Evolutionary conservation across 2,113 vertebrate species (phyloP), one percentile per base, ranked within the genome.

Genomic region (Paradoxurus hermaphroditus): DNA sequence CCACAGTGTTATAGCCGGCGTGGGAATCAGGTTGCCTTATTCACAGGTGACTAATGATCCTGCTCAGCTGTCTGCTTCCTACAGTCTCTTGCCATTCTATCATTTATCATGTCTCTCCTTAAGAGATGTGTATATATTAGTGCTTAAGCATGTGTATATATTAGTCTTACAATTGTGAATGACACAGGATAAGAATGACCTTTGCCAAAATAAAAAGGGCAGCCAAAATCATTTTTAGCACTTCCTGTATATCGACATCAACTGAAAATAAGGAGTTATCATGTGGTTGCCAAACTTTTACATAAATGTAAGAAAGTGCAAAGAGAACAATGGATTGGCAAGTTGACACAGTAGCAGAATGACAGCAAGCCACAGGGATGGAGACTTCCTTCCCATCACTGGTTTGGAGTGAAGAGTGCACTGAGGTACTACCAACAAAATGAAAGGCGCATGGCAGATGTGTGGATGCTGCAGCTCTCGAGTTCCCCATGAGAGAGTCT

Each of bases 131-230:
- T 86, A 2, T 70, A 51, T 75, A 79, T 79, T 97, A 83, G 82
- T 89, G 46, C 41, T 44, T 79, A 83, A 93, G 56, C 62, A 53
- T 59, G 88, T 93, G 21, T 88, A 3, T 75, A 51, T 75, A 79
- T 86, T 97, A 79, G 86, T 91, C 39, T 56, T 93, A 82, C 77
- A 92, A 93, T 88, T 92, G 81, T 75, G 86, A 96, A 88, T 82
- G 87, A 82, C 51, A 91, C 77, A 19, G 63, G 77, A 91, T 94
- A 94, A 91, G 94, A 95, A 97, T 62, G 85, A 94, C 85, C 90
- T 97, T 97, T 97, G 88, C 93, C 31, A 93, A 95, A 91, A 88
- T 75, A 87, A 88, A 96, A 97, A 95, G 72, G 41, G 23, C 73
- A 92, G 53, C 68, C 56, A 51, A 87, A 83, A 87, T 91, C 59